phyloP scores from a whole-genome alignment of 2,797 vertebrate genomes.

The Perodicticus potto region DNA sequence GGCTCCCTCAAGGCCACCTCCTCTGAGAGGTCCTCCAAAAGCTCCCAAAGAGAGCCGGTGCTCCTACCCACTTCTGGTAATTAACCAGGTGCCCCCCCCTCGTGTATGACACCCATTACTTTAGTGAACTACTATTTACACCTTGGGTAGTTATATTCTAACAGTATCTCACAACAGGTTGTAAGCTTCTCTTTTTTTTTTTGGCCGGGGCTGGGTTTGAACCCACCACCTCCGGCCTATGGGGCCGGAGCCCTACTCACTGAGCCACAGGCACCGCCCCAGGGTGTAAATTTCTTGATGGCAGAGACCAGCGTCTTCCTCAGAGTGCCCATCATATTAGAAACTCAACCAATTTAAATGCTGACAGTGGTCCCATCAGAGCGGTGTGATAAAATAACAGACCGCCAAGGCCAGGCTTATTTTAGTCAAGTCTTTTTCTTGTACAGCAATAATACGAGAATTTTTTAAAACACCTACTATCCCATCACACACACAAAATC shows the following conservation, averaged over 20 bases:
- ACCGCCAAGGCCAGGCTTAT: neutral
- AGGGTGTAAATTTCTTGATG: neutral
- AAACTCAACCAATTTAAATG: neutral
- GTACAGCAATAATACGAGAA: neutral
- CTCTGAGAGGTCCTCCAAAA: neutral
- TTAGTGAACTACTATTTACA: neutral
- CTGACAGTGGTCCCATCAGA: neutral
- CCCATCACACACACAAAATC: conserved; percentile 16
- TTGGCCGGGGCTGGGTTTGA: no score
- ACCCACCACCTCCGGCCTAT: no score
- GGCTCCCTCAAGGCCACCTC: neutral
- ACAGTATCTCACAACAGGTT: neutral
- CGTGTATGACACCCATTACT: neutral
- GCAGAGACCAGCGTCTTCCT: neutral
- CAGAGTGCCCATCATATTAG: neutral
- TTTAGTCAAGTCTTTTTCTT: neutral
- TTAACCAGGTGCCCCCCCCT: neutral
- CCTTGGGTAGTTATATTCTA: neutral
- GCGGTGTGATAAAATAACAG: neutral
- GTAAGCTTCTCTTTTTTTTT: neutral
- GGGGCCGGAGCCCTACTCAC: no score
- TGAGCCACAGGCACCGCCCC: no score
- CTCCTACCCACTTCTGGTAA: neutral
- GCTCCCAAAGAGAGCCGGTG: neutral
- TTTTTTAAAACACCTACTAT: neutral